Evolutionary conservation across 1,140 invertebrate species (phyloP).

Genomic region (Aradophagus sp.): DNA sequence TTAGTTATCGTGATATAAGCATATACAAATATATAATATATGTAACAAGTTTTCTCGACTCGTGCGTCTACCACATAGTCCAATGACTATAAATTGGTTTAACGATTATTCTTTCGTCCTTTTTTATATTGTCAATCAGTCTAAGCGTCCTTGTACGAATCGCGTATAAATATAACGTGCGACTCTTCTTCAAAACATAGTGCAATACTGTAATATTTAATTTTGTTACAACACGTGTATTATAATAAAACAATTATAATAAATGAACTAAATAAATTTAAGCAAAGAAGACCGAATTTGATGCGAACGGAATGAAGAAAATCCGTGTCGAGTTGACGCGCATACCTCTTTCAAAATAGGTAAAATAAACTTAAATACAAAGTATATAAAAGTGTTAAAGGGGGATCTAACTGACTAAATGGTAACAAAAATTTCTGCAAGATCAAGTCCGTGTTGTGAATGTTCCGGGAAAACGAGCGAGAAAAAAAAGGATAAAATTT

Average conservation of each 20-base stretch:
- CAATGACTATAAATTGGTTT: slow-evolving; percentile 55
- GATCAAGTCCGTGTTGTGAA: slow-evolving; percentile 44
- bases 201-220: slow-evolving; percentile 61
- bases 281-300: slow-evolving; percentile 52
- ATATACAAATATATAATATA: slow-evolving; percentile 52
- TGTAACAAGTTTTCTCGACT: slow-evolving; percentile 52
- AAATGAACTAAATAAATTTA: too few species aligned
- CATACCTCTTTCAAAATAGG: slow-evolving; percentile 62
- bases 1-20: slow-evolving; percentile 56
- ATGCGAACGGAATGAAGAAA: slow-evolving; percentile 23
- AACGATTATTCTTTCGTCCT: slow-evolving; percentile 54
- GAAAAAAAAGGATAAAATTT: slow-evolving; percentile 8
- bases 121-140: slow-evolving; percentile 53
- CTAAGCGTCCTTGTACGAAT: slow-evolving; percentile 55
- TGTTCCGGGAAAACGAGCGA: slow-evolving; percentile 45
- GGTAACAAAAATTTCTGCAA: slow-evolving; percentile 28
- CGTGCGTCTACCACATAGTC: slow-evolving; percentile 53
- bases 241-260: slow-evolving; percentile 44
- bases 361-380: slow-evolving; percentile 57
- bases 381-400: slow-evolving; percentile 44
- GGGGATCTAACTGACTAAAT: slow-evolving; percentile 36
- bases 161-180: slow-evolving; percentile 45
- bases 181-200: slow-evolving; percentile 57
- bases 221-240: slow-evolving; percentile 58
- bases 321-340: slow-evolving; percentile 49